Base-by-base conservation (phyloP, 2,888 invertebrate species). In the Conomelus anceps region DNA sequence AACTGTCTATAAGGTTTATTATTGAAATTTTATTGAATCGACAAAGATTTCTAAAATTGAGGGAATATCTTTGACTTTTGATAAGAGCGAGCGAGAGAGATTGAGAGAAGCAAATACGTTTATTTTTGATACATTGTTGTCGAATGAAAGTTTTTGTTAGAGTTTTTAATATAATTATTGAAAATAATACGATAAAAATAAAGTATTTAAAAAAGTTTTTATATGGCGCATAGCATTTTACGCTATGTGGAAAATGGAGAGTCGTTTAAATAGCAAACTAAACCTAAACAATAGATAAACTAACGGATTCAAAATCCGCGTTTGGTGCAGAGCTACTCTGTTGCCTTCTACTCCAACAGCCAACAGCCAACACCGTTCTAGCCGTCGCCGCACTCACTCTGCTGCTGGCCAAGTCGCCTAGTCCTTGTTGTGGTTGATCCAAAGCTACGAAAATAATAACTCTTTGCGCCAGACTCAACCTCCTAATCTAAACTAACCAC, bases 91-190 rank as follows among this genome's bases (percentile, higher is more conserved):
- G 24, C 22, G 86, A 24, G 86, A 86, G 23, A 26, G 86, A n/a
- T 85, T 85, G 90, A 88, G 88, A 88, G 85, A 90, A 89, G 87
- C 89, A 94, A 94, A 94, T 94, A 94, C 94, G 94, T 94, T 94
- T 95, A 95, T 95, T 95, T 95, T 95, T 95, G 95, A 95, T 95
- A 95, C 95, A 94, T 94, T 95, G 94, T 95, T 95, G 94, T 95
- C 93, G 94, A 93, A 92, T 92, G 92, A 94, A 93, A 93, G 94
- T 94, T 94, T 94, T 94, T 94, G 94, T 94, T 94, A 94, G 93
- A 94, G 93, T 94, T 94, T 92, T 93, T 93, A 93, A 93, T 92
- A 92, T 92, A 88, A 92, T 89, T 89, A 90, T 89, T 89, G 85
- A 89, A 89, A 90, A 90, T 91, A 91, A 91, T 91, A 91, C 90